Base-by-base conservation (phyloP, 2,797 vertebrate species). In the Rallus crepitans region DNA sequence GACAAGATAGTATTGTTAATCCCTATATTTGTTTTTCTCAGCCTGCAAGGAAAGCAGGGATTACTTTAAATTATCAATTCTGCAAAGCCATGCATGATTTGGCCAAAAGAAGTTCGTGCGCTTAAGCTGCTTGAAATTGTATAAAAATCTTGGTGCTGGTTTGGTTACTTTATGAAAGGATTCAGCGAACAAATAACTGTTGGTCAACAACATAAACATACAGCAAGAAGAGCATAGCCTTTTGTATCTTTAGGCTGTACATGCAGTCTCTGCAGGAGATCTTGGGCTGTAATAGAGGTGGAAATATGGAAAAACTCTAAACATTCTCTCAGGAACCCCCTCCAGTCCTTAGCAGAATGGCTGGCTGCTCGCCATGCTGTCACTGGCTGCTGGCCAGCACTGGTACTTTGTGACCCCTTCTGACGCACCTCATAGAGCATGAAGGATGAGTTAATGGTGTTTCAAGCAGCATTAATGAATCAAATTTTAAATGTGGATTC, bases 371-470 rank as follows among this genome's bases (percentile, higher is more conserved):
- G 39, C 91, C 82, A 64, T 21, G 70, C 93, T 94, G 35, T 33
- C 35, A 1, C 15, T 96, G 96, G 91, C 95, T 94, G 73, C 73
- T 82, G 66, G 91, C 95, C 96, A 96, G 91, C 52, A 18, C 53
- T 47, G 31, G 56, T 5, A 19, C 52, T 79, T 48, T 66, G 61
- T 95, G 96, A 93, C 78, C 86, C 56, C 15, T 87, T 80, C 83
- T 93, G 78, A 90, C 2, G 31, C 66, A 77, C 85, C 88, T 84
- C 21, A 4, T 6, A 50, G 64, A 50, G 78, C 24, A n/a, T 68
- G 83, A 75, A 93, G 83, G 95, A 90, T 95, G 88, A 94, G 64
- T 73, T 94, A 87, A 82, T 71, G 68, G 78, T 95, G 48, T 81
- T 94, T 82, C 52, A 69, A 40, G 61, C 18, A 59, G 55, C 48